phyloP scores from a whole-genome alignment of 2,113 vertebrate species.

The Symphodus melops region DNA sequence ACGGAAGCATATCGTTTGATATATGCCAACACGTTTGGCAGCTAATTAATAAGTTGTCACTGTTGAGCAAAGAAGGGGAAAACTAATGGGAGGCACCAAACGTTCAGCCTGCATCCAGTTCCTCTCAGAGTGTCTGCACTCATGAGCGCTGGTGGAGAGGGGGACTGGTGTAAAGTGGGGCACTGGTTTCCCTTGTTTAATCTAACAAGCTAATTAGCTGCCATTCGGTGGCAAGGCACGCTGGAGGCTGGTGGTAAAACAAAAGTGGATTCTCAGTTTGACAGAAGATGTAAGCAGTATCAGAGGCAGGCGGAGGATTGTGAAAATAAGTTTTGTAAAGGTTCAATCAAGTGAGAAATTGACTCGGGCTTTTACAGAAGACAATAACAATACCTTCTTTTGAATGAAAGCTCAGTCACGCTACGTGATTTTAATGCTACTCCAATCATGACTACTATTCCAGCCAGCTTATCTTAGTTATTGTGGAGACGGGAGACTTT shows the following conservation, averaged over 20 bases:
- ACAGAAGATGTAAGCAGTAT: constrained; percentile 24
- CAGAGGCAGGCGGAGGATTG: constrained; percentile 9
- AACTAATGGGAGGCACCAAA: constrained; percentile 7
- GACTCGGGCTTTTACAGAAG: constrained; percentile 25
- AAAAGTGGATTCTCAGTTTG: constrained; percentile 6
- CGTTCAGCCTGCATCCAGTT: neutral
- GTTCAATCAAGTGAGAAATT: constrained; percentile 66
- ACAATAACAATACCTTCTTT: constrained; percentile 31
- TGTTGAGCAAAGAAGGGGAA: constrained; percentile 14
- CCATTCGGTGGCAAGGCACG: constrained; percentile 4
- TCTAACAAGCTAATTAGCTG: constrained; percentile 34
- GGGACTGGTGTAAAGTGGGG: neutral
- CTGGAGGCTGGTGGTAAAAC: constrained; percentile 1
- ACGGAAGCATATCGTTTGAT: constrained; percentile 13
- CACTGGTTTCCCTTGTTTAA: constrained; percentile 12
- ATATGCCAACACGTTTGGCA: constrained; percentile 24
- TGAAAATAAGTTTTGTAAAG: constrained; percentile 45
- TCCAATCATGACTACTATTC: constrained; percentile 32
- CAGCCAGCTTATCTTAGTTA: constrained; percentile 17
- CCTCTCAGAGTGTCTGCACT: neutral
- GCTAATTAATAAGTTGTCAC: constrained; percentile 53
- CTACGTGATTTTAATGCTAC: constrained; percentile 31
- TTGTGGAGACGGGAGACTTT: neutral
- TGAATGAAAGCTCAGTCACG: constrained; percentile 42
- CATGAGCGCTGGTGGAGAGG: no score